Percentiles rank a stretch among this genome's conserved stretches.
Evolutionary conservation across 1,140 invertebrate genomes (phyloP).

Genomic region (Hyles euphorbiae): DNA sequence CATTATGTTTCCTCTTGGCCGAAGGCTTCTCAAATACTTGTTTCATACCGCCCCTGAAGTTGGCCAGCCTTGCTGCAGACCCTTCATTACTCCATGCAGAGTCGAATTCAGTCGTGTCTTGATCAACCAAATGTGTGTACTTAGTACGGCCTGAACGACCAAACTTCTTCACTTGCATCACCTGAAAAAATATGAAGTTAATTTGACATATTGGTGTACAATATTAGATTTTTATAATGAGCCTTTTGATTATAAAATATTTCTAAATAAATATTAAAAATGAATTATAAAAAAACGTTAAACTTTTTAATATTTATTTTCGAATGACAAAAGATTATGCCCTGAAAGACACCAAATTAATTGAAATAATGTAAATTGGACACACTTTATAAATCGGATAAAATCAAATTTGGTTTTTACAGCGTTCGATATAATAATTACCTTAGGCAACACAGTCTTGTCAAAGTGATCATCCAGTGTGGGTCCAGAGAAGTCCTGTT

Average conservation of each 20-base stretch:
- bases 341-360: too few relatives aligned
- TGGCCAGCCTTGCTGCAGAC: slow-evolving; percentile 88
- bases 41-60: slow-evolving; percentile 95
- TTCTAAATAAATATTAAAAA: too few relatives aligned
- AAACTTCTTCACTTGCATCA: slow-evolving; percentile 99
- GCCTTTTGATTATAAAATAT: too few relatives aligned
- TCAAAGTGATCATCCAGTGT: slow-evolving; percentile 99
- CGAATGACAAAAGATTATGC: too few relatives aligned
- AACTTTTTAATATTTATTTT: too few relatives aligned
- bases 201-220: background rate
- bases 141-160: slow-evolving; percentile 98
- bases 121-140: slow-evolving; percentile 99
- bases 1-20: slow-evolving; percentile 78
- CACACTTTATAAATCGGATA: too few relatives aligned
- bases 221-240: too few relatives aligned
- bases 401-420: too few relatives aligned
- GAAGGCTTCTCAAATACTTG: slow-evolving; percentile 94
- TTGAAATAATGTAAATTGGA: too few relatives aligned
- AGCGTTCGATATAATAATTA: slow-evolving; percentile 17
- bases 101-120: slow-evolving; percentile 99
- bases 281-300: too few relatives aligned
- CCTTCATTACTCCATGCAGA: slow-evolving; percentile 96
- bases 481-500: slow-evolving; percentile 96
- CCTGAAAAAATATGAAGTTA: slow-evolving; percentile 57
- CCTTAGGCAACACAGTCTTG: slow-evolving; percentile 97